Evolutionary conservation across 2,113 vertebrate species (phyloP).

Genomic region (Zapornia atra): DNA sequence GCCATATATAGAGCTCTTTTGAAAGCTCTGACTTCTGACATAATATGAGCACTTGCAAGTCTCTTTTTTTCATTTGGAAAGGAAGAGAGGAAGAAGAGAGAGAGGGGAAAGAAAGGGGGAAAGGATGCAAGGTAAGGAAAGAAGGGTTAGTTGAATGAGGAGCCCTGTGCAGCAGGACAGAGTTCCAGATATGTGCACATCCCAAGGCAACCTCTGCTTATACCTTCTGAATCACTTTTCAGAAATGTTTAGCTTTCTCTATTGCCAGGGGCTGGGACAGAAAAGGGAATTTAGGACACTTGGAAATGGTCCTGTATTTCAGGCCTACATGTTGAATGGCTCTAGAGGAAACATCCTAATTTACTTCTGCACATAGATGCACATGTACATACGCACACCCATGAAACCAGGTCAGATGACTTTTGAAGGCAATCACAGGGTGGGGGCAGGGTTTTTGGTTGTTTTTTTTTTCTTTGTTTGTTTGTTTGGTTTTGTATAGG

Average conservation of each 20-base stretch:
- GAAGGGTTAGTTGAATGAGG: not conserved
- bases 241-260: not conserved
- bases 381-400: accelerated
- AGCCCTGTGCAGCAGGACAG: not conserved
- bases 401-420: not conserved
- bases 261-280: not conserved
- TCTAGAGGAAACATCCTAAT: accelerated
- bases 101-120: accelerated
- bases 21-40: not conserved
- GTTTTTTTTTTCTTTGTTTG: no score
- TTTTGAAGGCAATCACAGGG: not conserved
- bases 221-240: not conserved
- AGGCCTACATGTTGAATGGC: not conserved
- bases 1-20: not conserved
- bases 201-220: not conserved
- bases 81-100: not conserved
- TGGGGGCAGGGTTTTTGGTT: no score
- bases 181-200: accelerated
- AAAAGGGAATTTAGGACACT: not conserved
- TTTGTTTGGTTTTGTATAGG: not conserved
- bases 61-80: not conserved
- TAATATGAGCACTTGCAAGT: not conserved
- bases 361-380: not conserved
- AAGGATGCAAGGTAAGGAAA: no score
- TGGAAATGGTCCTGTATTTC: not conserved